Percentiles rank a stretch among this genome's conserved stretches.
Conservation (phyloP, 2,797 vertebrate species). For the Hypotaenidia okinawae region DNA sequence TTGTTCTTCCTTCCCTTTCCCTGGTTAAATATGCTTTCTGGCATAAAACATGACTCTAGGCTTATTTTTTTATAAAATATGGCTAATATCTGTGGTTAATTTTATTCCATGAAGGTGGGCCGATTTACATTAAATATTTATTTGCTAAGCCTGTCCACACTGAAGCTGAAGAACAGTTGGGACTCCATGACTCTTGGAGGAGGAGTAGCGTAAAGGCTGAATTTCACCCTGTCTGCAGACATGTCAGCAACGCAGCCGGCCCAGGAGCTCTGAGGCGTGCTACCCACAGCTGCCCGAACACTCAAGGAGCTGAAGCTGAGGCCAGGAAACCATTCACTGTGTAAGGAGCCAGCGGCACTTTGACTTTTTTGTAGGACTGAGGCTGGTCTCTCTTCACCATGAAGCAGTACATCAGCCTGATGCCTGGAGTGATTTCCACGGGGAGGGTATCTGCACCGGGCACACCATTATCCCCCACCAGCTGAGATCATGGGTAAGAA, state of each 20-base stretch:
- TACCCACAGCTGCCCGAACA: background rate
- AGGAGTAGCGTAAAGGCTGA: background rate
- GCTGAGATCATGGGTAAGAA: background rate
- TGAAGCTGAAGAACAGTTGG: background rate
- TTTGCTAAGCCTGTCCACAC: background rate
- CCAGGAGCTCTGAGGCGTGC: background rate
- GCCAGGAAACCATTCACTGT: background rate
- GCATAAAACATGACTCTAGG: background rate
- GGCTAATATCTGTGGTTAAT: background rate
- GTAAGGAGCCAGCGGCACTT: background rate
- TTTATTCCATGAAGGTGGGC: background rate
- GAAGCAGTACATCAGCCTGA: background rate
- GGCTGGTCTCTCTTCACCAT: fast-evolving
- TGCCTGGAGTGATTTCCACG: background rate
- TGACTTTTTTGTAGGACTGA: background rate
- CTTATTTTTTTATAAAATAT: background rate
- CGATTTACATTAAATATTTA: background rate
- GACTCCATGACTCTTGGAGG: background rate
- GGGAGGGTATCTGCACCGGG: background rate
- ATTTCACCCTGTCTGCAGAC: background rate
- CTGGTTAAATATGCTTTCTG: background rate
- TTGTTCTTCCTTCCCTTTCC: background rate
- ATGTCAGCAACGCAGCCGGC: fast-evolving
- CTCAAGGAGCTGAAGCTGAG: background rate
- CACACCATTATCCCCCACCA: fast-evolving